Evolutionary conservation across 2,113 vertebrate genomes (phyloP), one percentile per base, ranked within the genome.

Genomic region (Saguinus midas): DNA sequence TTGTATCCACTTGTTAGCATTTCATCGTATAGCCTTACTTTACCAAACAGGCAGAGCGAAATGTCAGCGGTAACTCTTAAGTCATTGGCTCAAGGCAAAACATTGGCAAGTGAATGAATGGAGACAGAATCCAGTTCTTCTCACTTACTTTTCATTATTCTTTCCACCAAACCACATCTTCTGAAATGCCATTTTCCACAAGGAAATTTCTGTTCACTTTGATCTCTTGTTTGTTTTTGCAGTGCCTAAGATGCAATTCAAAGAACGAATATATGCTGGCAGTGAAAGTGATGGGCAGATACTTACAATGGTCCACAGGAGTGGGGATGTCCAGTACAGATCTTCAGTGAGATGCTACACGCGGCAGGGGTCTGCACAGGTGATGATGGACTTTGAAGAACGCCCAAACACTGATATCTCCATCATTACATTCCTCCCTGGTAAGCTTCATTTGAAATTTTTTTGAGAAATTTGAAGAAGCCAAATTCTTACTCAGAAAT

Each of bases 221-320:
- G 68, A 87, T 48, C 17, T 35, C 52, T 10, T 73, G 14, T 83
- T 82, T 90, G 37, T 91, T 50, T 92, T 57, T 58, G 32, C 92
- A 99, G 99, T 99, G 97, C 99, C 99, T 18, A 99, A 99, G 97
- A 99, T 99, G 98, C 99, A 99, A 50, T 99, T 99, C 98, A 99
- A 98, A 66, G 99, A 99, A 12, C 95, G 98, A 40, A 17, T 98
- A 0, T 99, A 99, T 72, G 94, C 97, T 70, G 99, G 98, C 58
- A 97, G 98, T 84, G 99, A 99, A 98, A 98, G 99, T 48, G 99
- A 99, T 8, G 98, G 99, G 5, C 98, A 98, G 94, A 96, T 99
- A 61, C 98, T 98, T 21, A 99, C 99, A 1, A 50, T 97, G 81
- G 98, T 99, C 76, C 98, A 98, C 73, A 99, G 99, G 80, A 99